Evolutionary conservation across 2,888 invertebrate species (phyloP).

Genomic region (Carpatolechia fugitivella): DNA sequence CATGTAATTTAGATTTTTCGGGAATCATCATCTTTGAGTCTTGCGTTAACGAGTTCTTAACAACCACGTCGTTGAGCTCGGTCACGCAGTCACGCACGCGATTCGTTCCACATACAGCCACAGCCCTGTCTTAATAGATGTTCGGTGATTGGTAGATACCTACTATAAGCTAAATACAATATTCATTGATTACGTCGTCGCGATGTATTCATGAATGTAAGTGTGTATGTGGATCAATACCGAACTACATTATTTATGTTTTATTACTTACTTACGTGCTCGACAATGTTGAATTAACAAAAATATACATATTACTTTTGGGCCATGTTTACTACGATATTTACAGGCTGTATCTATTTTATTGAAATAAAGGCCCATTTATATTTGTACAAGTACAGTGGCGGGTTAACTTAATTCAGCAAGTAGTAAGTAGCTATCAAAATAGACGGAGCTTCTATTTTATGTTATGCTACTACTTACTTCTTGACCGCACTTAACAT

Average conservation of each 20-base stretch:
- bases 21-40: neutral
- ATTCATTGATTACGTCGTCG: neutral
- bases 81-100: constrained; percentile 2
- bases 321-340: no score
- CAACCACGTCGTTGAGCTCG: neutral
- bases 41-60: constrained; percentile 6
- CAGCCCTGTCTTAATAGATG: constrained; percentile 5
- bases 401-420: no score
- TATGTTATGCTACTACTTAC: no score
- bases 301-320: no score
- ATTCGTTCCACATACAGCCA: constrained; percentile 7
- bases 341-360: no score
- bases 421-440: no score
- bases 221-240: constrained; percentile 3
- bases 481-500: no score
- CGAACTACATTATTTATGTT: neutral
- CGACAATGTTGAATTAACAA: no score
- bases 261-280: neutral
- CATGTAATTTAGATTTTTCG: constrained; percentile 4
- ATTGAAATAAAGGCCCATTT: no score
- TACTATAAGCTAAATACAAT: neutral
- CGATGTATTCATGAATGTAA: neutral
- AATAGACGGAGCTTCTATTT: no score
- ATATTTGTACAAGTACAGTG: no score
- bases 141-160: neutral